Base-by-base conservation (phyloP, 2,888 invertebrate genomes). In the Drosophila rellima region DNA sequence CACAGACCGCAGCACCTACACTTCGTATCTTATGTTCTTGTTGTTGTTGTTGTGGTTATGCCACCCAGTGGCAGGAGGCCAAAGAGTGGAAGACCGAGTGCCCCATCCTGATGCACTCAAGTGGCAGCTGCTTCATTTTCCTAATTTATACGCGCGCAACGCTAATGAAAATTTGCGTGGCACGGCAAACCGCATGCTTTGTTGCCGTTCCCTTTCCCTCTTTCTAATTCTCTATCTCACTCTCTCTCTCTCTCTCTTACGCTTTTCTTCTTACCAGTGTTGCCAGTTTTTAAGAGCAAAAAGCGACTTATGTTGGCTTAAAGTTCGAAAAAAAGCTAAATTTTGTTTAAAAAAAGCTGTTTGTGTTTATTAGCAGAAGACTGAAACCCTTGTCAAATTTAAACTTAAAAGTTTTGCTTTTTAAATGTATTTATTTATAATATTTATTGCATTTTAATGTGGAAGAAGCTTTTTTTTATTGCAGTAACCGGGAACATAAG, bases 91-190 rank as follows among this genome's bases (percentile, higher is more conserved):
- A 65, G 70, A 42, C 63, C 40, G 33, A 52, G 60, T 45, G 26
- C 50, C 51, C 35, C 70, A 64, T 35, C 61, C 61, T 67, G 67
- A 59, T 77, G 74, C 82, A 74, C 89, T 85, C 89, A 89, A 87
- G 84, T 79, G 89, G 68, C 68, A 65, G 64, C 42, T 47, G 68
- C 85, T 85, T 85, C 89, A 87, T 85, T 85, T 85, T 85, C 79
- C 89, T 89, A 85, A 85, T 85, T 85, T 89, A 85, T 85, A 87
- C 82, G 80, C 89, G 89, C 81, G 69, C 82, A 79, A 68, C 82
- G 80, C 88, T 85, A 85, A 85, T 85, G 85, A 87, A 85, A 85
- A 85, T 85, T 84, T 89, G 89, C 89, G 89, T 89, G 77, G 82
- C 69, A 72, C 61, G 73, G 76, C 60, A 78, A 61, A 79, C 84